These are phyloP conservation scores for Guaruba guarouba DNA, from an alignment of 2,113 vertebrate genomes.

Conservation along the genomic window DNA sequence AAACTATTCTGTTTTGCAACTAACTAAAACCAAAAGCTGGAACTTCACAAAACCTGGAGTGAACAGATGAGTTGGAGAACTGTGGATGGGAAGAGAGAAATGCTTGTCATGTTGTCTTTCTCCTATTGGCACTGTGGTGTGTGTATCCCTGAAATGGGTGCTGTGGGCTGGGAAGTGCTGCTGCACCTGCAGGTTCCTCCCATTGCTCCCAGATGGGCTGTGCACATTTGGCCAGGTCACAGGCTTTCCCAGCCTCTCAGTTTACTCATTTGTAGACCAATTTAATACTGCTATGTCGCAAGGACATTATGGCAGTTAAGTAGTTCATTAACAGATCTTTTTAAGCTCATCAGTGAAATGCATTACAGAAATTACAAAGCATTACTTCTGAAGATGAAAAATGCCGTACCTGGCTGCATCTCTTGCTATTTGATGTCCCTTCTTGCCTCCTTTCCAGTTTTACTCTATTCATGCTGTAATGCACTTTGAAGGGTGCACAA, in stretches of 20 bases:
- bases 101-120: accelerated
- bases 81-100: neutral
- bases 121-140: neutral
- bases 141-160: neutral
- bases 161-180: neutral
- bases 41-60: neutral
- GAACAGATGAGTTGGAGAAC: neutral
- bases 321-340: neutral
- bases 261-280: neutral
- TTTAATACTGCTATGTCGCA: neutral
- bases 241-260: neutral
- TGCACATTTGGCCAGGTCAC: neutral
- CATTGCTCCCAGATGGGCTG: accelerated
- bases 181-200: neutral
- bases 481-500: accelerated
- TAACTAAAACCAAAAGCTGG: neutral
- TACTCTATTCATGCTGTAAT: neutral
- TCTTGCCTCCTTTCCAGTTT: neutral
- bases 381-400: conserved; percentile 7
- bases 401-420: neutral
- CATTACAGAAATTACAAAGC: conserved; percentile 12
- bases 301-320: neutral
- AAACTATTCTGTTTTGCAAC: neutral
- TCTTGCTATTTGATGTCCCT: neutral
- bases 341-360: neutral